These are phyloP conservation scores for Herminia tarsipennalis DNA, from an alignment of 2,888 invertebrate species.

Conservation along the genomic window DNA sequence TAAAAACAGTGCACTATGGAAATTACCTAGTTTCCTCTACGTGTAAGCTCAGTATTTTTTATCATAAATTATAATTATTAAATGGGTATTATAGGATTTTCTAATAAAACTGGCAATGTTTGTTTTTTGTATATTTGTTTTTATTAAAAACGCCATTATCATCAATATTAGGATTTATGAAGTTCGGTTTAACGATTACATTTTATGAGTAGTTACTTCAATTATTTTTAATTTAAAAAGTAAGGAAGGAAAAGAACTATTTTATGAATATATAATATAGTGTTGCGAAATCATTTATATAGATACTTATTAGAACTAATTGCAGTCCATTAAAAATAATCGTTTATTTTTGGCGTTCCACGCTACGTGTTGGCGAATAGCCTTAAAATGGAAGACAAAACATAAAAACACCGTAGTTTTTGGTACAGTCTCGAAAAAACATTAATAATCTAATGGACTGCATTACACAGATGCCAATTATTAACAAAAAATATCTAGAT, in stretches of 20 bases:
- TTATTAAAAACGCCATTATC: constrained; percentile 86
- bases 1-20: constrained; percentile 51
- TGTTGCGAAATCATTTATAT: constrained; percentile 50
- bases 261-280: constrained; percentile 57
- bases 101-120: constrained; percentile 78
- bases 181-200: constrained; percentile 85
- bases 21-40: constrained; percentile 40
- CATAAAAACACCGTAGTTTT: constrained; percentile 52
- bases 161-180: constrained; percentile 86
- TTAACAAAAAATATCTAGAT: constrained; percentile 68
- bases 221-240: constrained; percentile 75
- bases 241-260: constrained; percentile 78
- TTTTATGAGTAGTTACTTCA: constrained; percentile 83
- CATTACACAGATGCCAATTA: constrained; percentile 76
- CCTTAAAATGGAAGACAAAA: constrained; percentile 44
- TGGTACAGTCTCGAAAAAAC: constrained; percentile 65
- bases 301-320: constrained; percentile 44
- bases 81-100: constrained; percentile 33
- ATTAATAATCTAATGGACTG: constrained; percentile 68
- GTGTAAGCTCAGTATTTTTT: constrained; percentile 31
- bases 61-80: constrained; percentile 28
- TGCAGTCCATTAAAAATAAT: constrained; percentile 63
- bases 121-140: constrained; percentile 81
- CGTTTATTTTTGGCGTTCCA: constrained; percentile 41
- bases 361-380: constrained; percentile 39